phyloP scores from a whole-genome alignment of 2,113 vertebrate genomes.

The Hipposideros armiger region DNA sequence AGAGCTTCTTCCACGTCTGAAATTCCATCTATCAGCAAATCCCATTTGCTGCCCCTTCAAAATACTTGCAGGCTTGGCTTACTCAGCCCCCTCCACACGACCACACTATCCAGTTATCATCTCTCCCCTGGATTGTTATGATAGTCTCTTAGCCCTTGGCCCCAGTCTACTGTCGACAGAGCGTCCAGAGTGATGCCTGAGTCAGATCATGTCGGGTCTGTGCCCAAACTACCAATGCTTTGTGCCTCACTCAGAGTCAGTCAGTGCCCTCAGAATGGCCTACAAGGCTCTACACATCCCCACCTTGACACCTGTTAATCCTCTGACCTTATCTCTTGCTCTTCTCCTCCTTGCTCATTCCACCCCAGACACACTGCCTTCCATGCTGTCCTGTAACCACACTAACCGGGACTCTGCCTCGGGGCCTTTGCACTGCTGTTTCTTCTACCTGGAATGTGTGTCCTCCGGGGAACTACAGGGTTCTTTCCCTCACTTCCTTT shows the following conservation, averaged over 20 bases:
- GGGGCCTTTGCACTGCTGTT: background rate
- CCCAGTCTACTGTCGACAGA: rapidly evolving
- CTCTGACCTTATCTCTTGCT: background rate
- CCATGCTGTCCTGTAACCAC: background rate
- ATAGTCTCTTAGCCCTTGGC: background rate
- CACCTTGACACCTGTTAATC: background rate
- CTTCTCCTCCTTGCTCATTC: background rate
- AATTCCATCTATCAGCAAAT: background rate
- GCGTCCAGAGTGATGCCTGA: background rate
- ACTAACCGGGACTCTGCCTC: background rate
- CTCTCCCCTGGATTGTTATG: background rate
- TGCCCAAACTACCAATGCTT: background rate
- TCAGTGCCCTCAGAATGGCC: background rate
- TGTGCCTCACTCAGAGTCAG: background rate
- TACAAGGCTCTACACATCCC: background rate
- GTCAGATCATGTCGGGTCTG: background rate
- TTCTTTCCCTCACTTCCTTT: background rate
- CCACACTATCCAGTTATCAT: background rate
- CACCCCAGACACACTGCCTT: background rate
- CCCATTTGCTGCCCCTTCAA: background rate
- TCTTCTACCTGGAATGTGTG: background rate
- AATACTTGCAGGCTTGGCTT: background rate
- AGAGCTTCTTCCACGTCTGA: background rate
- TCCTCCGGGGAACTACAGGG: background rate
- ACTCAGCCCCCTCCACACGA: background rate